Base-by-base conservation (phyloP, 2,888 invertebrate genomes). In the Lasioglossum oenotherae region DNA sequence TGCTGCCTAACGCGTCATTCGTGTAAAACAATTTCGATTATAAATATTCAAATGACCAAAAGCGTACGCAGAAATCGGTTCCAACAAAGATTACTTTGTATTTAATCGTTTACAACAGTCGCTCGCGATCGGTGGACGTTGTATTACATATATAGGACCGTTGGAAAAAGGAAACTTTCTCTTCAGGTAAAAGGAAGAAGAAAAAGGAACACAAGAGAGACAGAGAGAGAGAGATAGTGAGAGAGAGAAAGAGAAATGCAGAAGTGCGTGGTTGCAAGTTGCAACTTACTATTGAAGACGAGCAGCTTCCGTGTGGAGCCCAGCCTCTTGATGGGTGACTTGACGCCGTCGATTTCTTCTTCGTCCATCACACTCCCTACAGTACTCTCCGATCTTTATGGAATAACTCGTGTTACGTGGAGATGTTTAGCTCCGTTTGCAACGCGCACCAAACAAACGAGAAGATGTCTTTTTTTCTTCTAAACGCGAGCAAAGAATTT, bases 231-330 rank as follows among this genome's bases (percentile, higher is more conserved):
- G 23, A 35, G 35, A 35, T 2, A 27, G 72, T n/a, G 27, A 27
- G 4, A 27, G 14, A 60, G 14, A 60, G 23, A 74, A 46, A 71
- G 46, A 74, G 16, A 35, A 19, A 75, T 41, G 72, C 74, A 74
- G 57, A 80, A 77, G 60, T 77, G 76, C n/a, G 76, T 81, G 78
- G 73, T 44, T 60, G 81, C 77, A 84, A 97, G 73, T 38, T 60
- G 81, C 77, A 84, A 97, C 97, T 97, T 95, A 98, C 98, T 97
- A 95, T 97, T 97, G 93, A 97, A 98, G 84, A 97, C 97, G 72
- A 98, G 96, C 89, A 98, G 96, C 95, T 98, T 98, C 94, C 98
- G 96, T 80, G 98, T 98, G 88, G 98, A 98, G 93, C 98, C 98
- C 89, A 98, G 96, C 86, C 98, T 96, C 95, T 97, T 97, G 96